Percentiles rank a stretch among this genome's conserved stretches.
Evolutionary conservation across 2,113 vertebrate genomes (phyloP).

Genomic region (Ariopsis seemanni): DNA sequence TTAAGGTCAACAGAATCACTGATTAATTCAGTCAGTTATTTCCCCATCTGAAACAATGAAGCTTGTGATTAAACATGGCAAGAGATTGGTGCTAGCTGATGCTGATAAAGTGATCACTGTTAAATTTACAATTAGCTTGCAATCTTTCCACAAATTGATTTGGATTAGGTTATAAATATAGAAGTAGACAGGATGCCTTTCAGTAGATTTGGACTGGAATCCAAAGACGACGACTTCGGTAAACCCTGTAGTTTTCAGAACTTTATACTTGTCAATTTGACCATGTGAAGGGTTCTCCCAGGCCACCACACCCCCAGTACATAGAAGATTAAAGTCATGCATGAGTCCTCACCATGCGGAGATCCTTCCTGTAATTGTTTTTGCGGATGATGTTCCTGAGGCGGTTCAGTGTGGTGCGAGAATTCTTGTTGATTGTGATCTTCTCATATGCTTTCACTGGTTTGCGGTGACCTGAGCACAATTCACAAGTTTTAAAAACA

Average conservation of each 20-base stretch:
- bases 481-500: not conserved
- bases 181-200: not conserved
- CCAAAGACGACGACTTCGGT: not conserved
- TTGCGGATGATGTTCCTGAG: constrained; percentile 88
- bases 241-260: not conserved
- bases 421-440: constrained; percentile 90
- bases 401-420: constrained; percentile 84
- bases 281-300: not conserved
- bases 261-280: not conserved
- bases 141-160: not conserved
- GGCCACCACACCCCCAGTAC: not conserved
- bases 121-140: not conserved
- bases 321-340: not conserved
- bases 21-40: not conserved
- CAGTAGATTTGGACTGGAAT: not conserved
- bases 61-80: not conserved
- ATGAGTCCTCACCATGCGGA: constrained; percentile 80
- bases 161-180: not conserved
- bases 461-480: constrained; percentile 80
- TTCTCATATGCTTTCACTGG: constrained; percentile 80
- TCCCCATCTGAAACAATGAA: not conserved
- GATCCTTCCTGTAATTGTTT: constrained; percentile 86
- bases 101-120: not conserved
- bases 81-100: not conserved
- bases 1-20: not conserved